These are phyloP conservation scores for Micrastur ruficollis DNA, from an alignment of 2,797 vertebrate genomes.

Conservation along the genomic window DNA sequence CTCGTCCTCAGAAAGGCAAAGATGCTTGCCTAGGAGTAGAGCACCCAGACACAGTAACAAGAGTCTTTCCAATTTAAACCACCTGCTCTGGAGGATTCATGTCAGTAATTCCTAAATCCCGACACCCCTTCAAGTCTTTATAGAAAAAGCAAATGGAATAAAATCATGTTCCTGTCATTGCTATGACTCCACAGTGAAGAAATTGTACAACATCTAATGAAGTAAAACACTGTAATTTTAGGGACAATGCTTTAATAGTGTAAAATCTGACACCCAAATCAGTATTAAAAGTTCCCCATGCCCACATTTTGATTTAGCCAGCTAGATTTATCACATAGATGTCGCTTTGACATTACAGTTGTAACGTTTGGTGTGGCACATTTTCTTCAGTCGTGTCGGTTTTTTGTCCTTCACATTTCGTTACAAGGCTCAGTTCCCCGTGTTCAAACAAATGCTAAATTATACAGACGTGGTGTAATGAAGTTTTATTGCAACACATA, in stretches of 20 bases:
- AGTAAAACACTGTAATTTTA: background rate
- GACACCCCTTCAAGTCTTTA: background rate
- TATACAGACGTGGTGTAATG: background rate
- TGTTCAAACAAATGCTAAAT: constrained; percentile 34
- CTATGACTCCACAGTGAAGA: background rate
- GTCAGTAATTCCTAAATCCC: background rate
- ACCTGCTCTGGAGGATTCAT: background rate
- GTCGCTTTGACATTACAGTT: background rate
- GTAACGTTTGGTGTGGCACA: background rate
- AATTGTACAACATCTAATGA: background rate
- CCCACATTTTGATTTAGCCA: background rate
- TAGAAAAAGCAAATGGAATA: background rate
- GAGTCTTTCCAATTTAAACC: background rate
- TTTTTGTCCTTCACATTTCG: background rate
- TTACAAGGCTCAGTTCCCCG: background rate
- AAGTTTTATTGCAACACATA: constrained; percentile 24
- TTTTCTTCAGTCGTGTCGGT: background rate
- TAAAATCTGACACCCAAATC: background rate
- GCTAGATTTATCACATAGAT: background rate
- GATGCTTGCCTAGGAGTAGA: background rate
- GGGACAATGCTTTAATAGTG: background rate
- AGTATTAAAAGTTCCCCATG: background rate
- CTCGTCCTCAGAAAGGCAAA: background rate
- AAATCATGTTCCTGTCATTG: background rate
- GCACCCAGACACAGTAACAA: background rate